phyloP scores from a whole-genome alignment of 2,888 invertebrate genomes.

The Eueremaeus valkanovi region DNA sequence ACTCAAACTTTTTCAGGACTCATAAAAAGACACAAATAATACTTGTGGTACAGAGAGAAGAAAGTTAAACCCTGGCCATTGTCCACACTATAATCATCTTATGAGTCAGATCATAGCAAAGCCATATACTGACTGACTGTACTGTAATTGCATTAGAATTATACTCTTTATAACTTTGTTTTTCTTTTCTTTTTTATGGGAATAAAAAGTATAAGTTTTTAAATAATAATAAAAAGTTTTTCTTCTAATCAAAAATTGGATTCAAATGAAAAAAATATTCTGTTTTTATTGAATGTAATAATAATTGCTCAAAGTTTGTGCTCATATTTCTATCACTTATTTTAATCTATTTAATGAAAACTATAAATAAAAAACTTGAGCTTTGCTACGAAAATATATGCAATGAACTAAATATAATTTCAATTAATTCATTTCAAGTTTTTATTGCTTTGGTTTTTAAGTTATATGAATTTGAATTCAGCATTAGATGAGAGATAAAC shows the following conservation, averaged over 20 bases:
- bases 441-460: background rate
- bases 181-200: background rate
- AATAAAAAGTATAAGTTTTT: too few species aligned
- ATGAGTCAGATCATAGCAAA: background rate
- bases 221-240: background rate
- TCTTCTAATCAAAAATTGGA: too few species aligned
- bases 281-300: too few species aligned
- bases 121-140: too few species aligned
- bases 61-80: background rate
- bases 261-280: too few species aligned
- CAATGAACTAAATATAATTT: background rate
- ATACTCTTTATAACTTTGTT: background rate
- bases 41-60: background rate
- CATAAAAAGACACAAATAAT: too few species aligned
- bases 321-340: background rate
- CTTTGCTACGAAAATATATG: background rate
- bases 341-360: background rate
- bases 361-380: background rate
- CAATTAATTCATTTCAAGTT: slow-evolving; percentile 5
- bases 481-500: background rate
- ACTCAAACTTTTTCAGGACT: background rate
- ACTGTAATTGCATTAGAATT: background rate
- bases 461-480: background rate
- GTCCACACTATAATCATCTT: background rate
- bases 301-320: too few species aligned